phyloP scores from a whole-genome alignment of 2,888 invertebrate species.

The Coleophora flavipennella region DNA sequence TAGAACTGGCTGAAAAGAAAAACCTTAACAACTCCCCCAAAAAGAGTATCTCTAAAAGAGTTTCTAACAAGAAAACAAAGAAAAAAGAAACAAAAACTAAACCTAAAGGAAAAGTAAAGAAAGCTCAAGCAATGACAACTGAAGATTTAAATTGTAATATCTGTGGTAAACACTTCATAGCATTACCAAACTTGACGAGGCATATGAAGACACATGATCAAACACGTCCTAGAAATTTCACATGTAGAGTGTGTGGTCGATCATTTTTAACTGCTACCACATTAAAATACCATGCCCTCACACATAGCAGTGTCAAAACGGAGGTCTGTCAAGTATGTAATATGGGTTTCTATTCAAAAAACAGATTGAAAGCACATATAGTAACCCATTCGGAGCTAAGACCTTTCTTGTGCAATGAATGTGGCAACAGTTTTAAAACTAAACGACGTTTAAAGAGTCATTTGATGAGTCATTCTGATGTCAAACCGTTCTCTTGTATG shows the following conservation, averaged over 20 bases:
- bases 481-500: constrained; percentile 68
- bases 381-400: constrained; percentile 19
- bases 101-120: constrained; percentile 23
- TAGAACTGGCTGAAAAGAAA: constrained; percentile 8
- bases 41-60: constrained; percentile 33
- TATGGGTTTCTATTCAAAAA: constrained; percentile 22
- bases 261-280: constrained; percentile 12
- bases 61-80: neutral
- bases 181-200: constrained; percentile 4
- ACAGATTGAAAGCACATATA: constrained; percentile 21
- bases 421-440: constrained; percentile 22
- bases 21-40: neutral
- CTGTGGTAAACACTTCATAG: constrained; percentile 28
- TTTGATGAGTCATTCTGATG: constrained; percentile 77
- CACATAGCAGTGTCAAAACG: constrained; percentile 11
- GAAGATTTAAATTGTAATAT: constrained; percentile 52
- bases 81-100: constrained; percentile 17
- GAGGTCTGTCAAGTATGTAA: constrained; percentile 30
- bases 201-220: constrained; percentile 17
- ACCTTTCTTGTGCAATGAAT: constrained; percentile 25
- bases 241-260: constrained; percentile 17
- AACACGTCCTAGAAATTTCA: constrained; percentile 19
- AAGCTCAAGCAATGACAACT: constrained; percentile 24
- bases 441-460: constrained; percentile 67
- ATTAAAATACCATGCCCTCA: constrained; percentile 11